These are phyloP conservation scores for Caenorhabditis latens DNA, from an alignment of 1,140 invertebrate genomes.

Conservation along the genomic window DNA sequence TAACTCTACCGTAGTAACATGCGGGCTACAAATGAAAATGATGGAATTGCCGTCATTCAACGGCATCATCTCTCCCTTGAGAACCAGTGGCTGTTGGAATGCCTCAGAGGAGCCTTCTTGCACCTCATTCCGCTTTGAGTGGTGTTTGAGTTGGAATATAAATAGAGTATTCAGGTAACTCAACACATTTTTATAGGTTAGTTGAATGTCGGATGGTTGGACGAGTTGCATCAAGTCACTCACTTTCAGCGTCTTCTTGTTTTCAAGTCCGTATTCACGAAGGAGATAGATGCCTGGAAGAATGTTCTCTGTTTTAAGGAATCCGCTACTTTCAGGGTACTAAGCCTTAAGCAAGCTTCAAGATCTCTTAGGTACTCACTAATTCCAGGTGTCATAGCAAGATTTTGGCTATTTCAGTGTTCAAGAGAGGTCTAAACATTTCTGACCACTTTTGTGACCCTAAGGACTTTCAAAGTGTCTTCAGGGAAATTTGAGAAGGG, in stretches of 20 bases:
- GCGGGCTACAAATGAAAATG: slow-evolving; percentile 65
- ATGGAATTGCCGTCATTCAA: slow-evolving; percentile 65
- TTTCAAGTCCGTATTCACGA: slow-evolving; percentile 61
- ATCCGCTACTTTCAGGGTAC: neutral
- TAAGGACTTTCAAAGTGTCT: too few relatives aligned
- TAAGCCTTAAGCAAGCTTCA: too few relatives aligned
- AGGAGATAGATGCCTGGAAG: slow-evolving; percentile 56
- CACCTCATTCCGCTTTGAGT: slow-evolving; percentile 62
- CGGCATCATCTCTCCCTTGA: slow-evolving; percentile 66
- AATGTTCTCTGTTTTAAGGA: too few relatives aligned
- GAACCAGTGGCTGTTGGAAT: slow-evolving; percentile 63
- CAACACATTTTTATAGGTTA: slow-evolving; percentile 66
- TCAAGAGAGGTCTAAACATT: too few relatives aligned
- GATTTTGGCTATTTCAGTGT: too few relatives aligned
- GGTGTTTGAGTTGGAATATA: slow-evolving; percentile 67
- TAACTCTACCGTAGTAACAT: slow-evolving; percentile 63
- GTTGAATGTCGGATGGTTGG: slow-evolving; percentile 61
- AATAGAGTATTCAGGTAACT: slow-evolving; percentile 65
- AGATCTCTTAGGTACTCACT: too few relatives aligned
- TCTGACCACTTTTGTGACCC: too few relatives aligned
- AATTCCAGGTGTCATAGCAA: too few relatives aligned
- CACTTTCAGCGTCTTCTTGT: slow-evolving; percentile 63
- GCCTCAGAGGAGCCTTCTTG: slow-evolving; percentile 59
- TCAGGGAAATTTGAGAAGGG: too few relatives aligned
- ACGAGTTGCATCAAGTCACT: slow-evolving; percentile 61